Evolutionary conservation across 2,888 invertebrate genomes (phyloP).

Genomic region (Stenolophus ochropezus): DNA sequence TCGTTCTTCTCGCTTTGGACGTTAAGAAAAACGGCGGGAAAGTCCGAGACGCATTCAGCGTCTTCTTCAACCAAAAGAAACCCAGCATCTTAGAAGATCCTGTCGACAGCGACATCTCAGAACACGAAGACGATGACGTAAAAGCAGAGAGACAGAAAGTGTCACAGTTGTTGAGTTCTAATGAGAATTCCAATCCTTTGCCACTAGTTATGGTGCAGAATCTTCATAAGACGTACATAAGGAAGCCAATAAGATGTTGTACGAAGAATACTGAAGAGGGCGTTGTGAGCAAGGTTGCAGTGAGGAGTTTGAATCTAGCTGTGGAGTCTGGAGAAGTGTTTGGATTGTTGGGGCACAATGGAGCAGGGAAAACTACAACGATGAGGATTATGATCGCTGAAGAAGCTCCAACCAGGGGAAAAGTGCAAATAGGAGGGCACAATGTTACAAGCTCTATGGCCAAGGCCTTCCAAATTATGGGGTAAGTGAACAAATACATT

Average conservation of each 20-base stretch:
- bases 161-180: slow-evolving; percentile 75
- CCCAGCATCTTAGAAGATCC: slow-evolving; percentile 65
- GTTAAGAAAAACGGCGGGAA: slow-evolving; percentile 81
- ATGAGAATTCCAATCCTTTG: slow-evolving; percentile 70
- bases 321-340: slow-evolving; percentile 90
- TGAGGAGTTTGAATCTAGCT: slow-evolving; percentile 83
- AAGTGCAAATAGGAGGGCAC: slow-evolving; percentile 84
- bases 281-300: slow-evolving; percentile 77
- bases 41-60: slow-evolving; percentile 75
- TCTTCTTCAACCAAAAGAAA: slow-evolving; percentile 64
- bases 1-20: slow-evolving; percentile 80
- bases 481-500: slow-evolving; percentile 68
- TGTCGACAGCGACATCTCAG: slow-evolving; percentile 74
- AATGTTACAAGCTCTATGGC: slow-evolving; percentile 81
- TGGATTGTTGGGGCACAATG: slow-evolving; percentile 89
- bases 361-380: slow-evolving; percentile 91
- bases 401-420: slow-evolving; percentile 83
- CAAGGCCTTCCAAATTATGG: slow-evolving; percentile 84
- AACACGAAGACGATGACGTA: slow-evolving; percentile 85
- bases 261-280: slow-evolving; percentile 69
- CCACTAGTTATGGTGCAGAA: slow-evolving; percentile 82
- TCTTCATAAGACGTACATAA: slow-evolving; percentile 76
- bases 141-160: slow-evolving; percentile 82
- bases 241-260: slow-evolving; percentile 69
- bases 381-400: slow-evolving; percentile 91